Base-by-base conservation (phyloP, 1,140 invertebrate species). In the Ceratina australensis region DNA sequence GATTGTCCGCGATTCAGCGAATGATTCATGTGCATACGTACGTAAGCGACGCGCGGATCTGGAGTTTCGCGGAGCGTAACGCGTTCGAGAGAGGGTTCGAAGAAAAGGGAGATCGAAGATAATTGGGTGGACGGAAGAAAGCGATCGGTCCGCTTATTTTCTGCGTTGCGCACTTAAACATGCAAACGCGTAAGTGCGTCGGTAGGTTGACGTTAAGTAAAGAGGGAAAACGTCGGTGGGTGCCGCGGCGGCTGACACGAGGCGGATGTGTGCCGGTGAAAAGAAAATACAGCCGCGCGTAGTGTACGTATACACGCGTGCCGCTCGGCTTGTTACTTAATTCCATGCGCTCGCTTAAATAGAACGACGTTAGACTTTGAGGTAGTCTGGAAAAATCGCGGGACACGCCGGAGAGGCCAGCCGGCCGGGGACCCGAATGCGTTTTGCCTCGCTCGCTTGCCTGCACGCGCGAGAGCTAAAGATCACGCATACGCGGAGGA, bases 291-390 rank as follows among this genome's bases (percentile, higher is more conserved):
- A n/a, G n/a, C n/a, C n/a, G n/a, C n/a, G n/a, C n/a, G n/a, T n/a
- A n/a, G n/a, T n/a, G n/a, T n/a, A n/a, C n/a, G n/a, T n/a, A n/a
- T n/a, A n/a, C 33, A 42, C 33, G 33, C 33, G 33, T 42, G 33
- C 33, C 33, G 33, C 33, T 87, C 83, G 86, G 76, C 83, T 89
- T 85, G 87, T 90, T 90, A 90, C 88, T 90, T 89, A 89, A 90
- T 89, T 89, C 89, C 85, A 87, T 86, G 86, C 85, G 87, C 75
- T 89, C 86, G 88, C 84, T 90, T 90, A 89, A 90, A 90, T 89
- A 89, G 89, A 90, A 89, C 88, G 87, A 88, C 88, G 33, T 88
- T 86, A 86, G 89, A 87, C 87, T 88, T 42, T 84, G 82, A 87
- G 85, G 85, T 88, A 87, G 88, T 90, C 87, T 89, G 87, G 83